A percentile compares a stretch with the other conserved stretches of the same genome.
Conservation (phyloP, 2,888 invertebrate genomes). For the Barypeithes pellucidus region DNA sequence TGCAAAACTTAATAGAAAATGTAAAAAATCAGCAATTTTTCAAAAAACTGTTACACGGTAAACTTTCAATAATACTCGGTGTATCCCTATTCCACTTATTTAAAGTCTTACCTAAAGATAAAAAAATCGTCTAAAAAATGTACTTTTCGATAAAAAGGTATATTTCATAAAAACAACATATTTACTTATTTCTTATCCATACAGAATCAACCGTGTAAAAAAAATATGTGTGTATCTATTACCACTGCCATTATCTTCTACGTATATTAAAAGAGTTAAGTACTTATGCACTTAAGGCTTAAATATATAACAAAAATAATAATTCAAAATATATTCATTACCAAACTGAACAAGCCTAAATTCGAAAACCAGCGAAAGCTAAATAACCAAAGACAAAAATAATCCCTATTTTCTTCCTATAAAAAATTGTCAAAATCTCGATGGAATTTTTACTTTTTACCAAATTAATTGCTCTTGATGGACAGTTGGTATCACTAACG, state of each 20-base stretch:
- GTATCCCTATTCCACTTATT: not conserved
- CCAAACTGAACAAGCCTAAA: not conserved
- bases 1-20: too few relatives aligned
- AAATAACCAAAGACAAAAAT: too few relatives aligned
- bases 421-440: too few relatives aligned
- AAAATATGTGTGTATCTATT: not conserved
- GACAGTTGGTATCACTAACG: too few relatives aligned
- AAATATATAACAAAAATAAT: constrained; percentile 4
- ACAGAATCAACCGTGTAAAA: constrained; percentile 4
- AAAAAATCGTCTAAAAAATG: constrained; percentile 8
- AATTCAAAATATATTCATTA: not conserved
- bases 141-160: not conserved
- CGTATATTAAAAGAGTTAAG: not conserved
- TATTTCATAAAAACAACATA: constrained; percentile 20
- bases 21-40: too few relatives aligned
- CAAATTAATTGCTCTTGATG: too few relatives aligned
- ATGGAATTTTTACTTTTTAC: too few relatives aligned
- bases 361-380: not conserved
- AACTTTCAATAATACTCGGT: not conserved
- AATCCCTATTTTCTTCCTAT: too few relatives aligned
- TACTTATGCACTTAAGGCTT: constrained; percentile 16
- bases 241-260: constrained; percentile 1
- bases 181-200: constrained; percentile 16
- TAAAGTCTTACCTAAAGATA: not conserved
- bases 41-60: too few relatives aligned